A percentile compares a stretch with the other conserved stretches of the same genome.
These are phyloP conservation scores for Diorhabda sublineata DNA, from an alignment of 1,140 invertebrate species.

Conservation along the genomic window DNA sequence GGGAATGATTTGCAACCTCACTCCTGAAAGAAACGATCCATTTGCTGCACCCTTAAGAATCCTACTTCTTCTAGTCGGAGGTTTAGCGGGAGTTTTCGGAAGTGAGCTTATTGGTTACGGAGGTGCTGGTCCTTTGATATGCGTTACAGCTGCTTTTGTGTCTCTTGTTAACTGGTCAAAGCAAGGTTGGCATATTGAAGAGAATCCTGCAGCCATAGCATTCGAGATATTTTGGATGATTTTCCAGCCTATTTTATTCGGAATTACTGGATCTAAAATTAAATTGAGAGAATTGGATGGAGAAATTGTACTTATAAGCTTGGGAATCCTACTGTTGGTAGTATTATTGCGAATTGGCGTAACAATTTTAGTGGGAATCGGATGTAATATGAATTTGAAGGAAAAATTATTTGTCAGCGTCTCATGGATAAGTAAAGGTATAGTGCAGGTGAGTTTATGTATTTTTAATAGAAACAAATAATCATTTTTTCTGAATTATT, in stretches of 20 bases:
- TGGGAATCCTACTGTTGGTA: constrained; percentile 57
- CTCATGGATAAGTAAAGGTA: constrained; percentile 92
- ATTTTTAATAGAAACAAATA: background rate
- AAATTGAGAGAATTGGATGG: constrained; percentile 63
- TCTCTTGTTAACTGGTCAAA: constrained; percentile 71
- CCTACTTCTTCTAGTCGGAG: constrained; percentile 72
- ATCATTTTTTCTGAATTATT: background rate
- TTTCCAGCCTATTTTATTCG: constrained; percentile 89
- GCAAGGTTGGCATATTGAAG: constrained; percentile 78
- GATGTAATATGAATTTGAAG: constrained; percentile 76
- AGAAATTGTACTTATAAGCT: constrained; percentile 56
- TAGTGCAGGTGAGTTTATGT: constrained; percentile 61
- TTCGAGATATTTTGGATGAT: constrained; percentile 93
- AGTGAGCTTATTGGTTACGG: constrained; percentile 60
- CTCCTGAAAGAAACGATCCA: constrained; percentile 73
- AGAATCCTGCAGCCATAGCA: constrained; percentile 77
- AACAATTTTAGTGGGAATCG: constrained; percentile 63
- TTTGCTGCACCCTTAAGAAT: constrained; percentile 72
- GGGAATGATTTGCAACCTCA: constrained; percentile 67
- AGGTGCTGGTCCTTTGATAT: constrained; percentile 33
- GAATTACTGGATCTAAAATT: constrained; percentile 83
- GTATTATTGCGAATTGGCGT: constrained; percentile 59
- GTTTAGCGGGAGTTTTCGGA: constrained; percentile 76
- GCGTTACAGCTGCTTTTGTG: constrained; percentile 78
- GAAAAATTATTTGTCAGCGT: constrained; percentile 86